phyloP scores from a whole-genome alignment of 2,888 invertebrate genomes.

The Rapana venosa region DNA sequence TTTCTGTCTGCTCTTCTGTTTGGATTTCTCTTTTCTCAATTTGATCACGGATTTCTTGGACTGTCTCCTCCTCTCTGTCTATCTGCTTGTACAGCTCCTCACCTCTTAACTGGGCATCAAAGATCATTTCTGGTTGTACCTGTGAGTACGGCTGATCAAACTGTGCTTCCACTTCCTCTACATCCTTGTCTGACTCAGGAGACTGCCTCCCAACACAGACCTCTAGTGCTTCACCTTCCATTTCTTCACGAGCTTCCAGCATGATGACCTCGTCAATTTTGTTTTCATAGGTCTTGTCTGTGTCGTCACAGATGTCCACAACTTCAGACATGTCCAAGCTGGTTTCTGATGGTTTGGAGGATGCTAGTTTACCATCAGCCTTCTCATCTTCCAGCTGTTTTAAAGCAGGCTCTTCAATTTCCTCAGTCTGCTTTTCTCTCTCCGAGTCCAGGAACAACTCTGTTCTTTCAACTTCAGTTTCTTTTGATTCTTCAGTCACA shows the following conservation, averaged over 20 bases:
- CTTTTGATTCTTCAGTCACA: not conserved
- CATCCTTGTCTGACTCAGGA: constrained; percentile 33
- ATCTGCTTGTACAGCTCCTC: constrained; percentile 46
- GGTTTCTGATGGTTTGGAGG: constrained; percentile 31
- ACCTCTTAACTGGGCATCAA: constrained; percentile 31
- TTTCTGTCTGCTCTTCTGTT: constrained; percentile 18
- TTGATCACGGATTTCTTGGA: constrained; percentile 26
- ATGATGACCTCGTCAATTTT: constrained; percentile 44
- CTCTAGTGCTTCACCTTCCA: constrained; percentile 43
- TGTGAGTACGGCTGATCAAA: not conserved
- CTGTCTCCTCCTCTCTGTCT: constrained; percentile 33
- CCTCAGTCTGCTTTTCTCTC: not conserved
- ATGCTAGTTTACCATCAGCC: not conserved
- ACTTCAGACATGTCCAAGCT: constrained; percentile 41
- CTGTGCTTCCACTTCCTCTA: constrained; percentile 32
- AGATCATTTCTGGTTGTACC: not conserved
- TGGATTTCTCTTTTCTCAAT: constrained; percentile 44
- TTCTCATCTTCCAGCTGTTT: constrained; percentile 22
- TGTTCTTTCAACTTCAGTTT: not conserved
- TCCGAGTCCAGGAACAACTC: not conserved
- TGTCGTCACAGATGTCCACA: constrained; percentile 43
- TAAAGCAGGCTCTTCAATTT: not conserved
- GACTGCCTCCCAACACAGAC: constrained; percentile 40
- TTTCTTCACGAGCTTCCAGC: constrained; percentile 43
- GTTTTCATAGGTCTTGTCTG: constrained; percentile 25